Percentiles rank a stretch among this genome's conserved stretches.
phyloP scores from a whole-genome alignment of 2,888 invertebrate species.

The Sphecodes monilicornis region DNA sequence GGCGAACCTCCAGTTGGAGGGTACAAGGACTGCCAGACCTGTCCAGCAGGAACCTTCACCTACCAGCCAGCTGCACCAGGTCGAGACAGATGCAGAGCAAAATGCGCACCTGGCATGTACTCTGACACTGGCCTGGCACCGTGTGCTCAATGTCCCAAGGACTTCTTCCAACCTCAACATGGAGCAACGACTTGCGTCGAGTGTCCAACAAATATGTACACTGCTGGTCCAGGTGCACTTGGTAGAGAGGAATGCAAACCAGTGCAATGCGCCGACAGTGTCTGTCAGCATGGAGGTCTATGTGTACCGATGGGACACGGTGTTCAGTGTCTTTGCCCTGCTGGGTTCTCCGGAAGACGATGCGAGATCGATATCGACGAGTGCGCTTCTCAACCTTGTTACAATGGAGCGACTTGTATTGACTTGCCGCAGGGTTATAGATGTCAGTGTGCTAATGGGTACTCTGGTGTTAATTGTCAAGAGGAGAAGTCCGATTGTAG shows the following conservation, averaged over 20 bases:
- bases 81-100: slow-evolving; percentile 93
- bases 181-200: slow-evolving; percentile 95
- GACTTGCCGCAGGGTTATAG: slow-evolving; percentile 96
- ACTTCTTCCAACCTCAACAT: slow-evolving; percentile 95
- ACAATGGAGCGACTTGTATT: slow-evolving; percentile 95
- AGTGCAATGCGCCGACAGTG: slow-evolving; percentile 94
- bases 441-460: slow-evolving; percentile 94
- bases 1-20: slow-evolving; percentile 95
- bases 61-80: slow-evolving; percentile 96
- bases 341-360: slow-evolving; percentile 96
- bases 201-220: slow-evolving; percentile 96
- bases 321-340: slow-evolving; percentile 96
- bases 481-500: slow-evolving; percentile 95
- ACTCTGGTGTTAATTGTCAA: slow-evolving; percentile 97
- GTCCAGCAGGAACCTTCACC: slow-evolving; percentile 95
- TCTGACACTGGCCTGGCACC: slow-evolving; percentile 97
- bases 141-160: slow-evolving; percentile 95
- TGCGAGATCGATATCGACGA: slow-evolving; percentile 98
- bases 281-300: slow-evolving; percentile 96
- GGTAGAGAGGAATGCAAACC: slow-evolving; percentile 94
- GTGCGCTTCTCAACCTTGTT: slow-evolving; percentile 97
- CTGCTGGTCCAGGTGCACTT: slow-evolving; percentile 91
- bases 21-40: slow-evolving; percentile 96
- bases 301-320: slow-evolving; percentile 96
- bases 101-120: slow-evolving; percentile 95